Conservation (phyloP, 1,140 invertebrate species). For the Geopemphigus sp. region DNA sequence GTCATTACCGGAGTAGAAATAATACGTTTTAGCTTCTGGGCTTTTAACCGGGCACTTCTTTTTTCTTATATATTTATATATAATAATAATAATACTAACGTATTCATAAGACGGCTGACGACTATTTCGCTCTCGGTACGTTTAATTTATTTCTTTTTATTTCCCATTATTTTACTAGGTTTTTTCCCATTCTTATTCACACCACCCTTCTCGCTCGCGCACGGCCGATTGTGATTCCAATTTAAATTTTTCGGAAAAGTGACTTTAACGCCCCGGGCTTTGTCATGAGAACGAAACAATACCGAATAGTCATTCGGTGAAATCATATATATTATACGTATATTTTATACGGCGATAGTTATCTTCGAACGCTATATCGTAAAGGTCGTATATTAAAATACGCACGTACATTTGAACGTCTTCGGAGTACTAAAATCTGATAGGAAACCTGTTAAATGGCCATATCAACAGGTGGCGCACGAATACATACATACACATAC, state of each 20-base stretch:
- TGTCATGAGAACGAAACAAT: constrained; percentile 39
- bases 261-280: constrained; percentile 45
- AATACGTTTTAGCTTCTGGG: constrained; percentile 50
- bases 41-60: constrained; percentile 42
- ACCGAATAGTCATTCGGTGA: constrained; percentile 18
- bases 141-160: constrained; percentile 35
- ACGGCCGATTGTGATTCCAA: neutral
- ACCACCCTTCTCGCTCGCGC: neutral
- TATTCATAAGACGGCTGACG: constrained; percentile 14
- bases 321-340: neutral
- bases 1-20: constrained; percentile 48
- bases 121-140: neutral
- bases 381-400: neutral
- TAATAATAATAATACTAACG: constrained; percentile 40
- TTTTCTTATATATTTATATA: no score
- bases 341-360: neutral
- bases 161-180: constrained; percentile 29
- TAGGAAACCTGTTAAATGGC: constrained; percentile 18
- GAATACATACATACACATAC: neutral
- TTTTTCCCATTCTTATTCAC: constrained; percentile 21
- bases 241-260: constrained; percentile 44
- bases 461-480: constrained; percentile 27
- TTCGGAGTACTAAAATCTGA: constrained; percentile 10
- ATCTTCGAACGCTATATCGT: neutral
- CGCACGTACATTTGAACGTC: constrained; percentile 4